Evolutionary conservation across 1,140 invertebrate species (phyloP), one percentile per base, ranked within the genome.

Genomic region (Hyles euphorbiae): DNA sequence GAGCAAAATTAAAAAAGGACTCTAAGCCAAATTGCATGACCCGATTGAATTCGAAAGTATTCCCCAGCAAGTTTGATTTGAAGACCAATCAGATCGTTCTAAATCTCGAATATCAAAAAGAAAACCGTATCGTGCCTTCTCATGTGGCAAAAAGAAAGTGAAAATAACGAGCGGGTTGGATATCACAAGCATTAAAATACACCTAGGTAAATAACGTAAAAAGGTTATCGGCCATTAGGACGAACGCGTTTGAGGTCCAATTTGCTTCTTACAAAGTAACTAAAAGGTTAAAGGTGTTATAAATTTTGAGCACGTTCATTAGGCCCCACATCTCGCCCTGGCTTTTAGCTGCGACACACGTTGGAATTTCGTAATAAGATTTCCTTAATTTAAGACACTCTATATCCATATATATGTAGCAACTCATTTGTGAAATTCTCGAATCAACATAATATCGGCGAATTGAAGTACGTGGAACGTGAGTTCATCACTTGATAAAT

Each of bases 241-340:
- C 58, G 59, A 74, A 59, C 61, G 53, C 59, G 60, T 74, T 78
- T 78, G 76, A 74, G 72, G 76, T 78, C 63, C 63, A 79, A 77
- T 78, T 75, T 76, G 76, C 72, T 71, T 70, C 68, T 73, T 65
- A 68, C 65, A 76, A 72, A 76, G 68, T 75, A 72, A 71, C 70
- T 71, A 74, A 72, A 73, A 71, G 66, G 77, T 74, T 70, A 75
- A 79, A 74, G 76, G 78, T 77, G 81, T 81, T 83, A 81, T 85
- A 87, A 87, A 87, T 87, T 87, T 83, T 76, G 76, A 74, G 70
- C 75, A 76, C 76, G 79, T 85, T 87, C 79, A 87, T 87, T 87
- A 85, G 72, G 67, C 68, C 55, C 62, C 61, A 65, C 69, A 72
- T 74, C 68, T 70, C 76, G 72, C 76, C 64, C 69, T 63, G 66